Evolutionary conservation across 2,888 invertebrate species (phyloP), one percentile per base, ranked within the genome.

Genomic region (Meandrusa payeni): DNA sequence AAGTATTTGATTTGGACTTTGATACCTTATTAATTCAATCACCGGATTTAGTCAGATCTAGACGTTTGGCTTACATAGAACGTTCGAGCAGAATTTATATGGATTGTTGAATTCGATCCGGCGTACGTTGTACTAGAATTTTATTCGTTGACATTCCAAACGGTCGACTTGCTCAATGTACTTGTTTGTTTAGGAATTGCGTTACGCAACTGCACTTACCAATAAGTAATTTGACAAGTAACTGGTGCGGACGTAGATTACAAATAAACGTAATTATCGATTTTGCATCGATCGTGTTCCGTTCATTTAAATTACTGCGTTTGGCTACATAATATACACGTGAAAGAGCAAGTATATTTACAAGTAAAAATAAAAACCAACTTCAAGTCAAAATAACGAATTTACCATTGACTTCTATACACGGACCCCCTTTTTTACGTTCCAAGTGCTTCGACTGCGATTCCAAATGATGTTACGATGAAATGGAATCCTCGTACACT

Each of bases 111-210:
- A 22, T 41, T 41, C 7, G 24, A 27, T 42, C 28, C 12, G 29
- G 15, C 29, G 41, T 26, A 26, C 41, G 22, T 42, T 23, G 41
- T 9, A 28, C 29, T 36, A 42, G 34, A 42, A 36, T 42, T 19
- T 28, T 13, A 22, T 29, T 15, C 23, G 22, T 28, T 33, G 34
- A 42, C 28, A 42, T 42, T 42, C 41, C 41, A 23, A 34, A 37
- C 19, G 10, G 13, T 42, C 6, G 41, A 4, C 19, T 42, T 36
- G 41, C 32, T 31, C 22, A n/a, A 6, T 17, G 23, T 36, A 12
- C 34, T 34, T 15, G 15, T 17, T 28, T 15, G 22, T 23, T 24
- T 17, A 23, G 41, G 27, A 20, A 29, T 23, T 23, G 23, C 9
- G 6, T 42, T 42, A 10, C 17, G 23, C 34, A 42, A 42, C 23